Conservation (phyloP, 2,797 vertebrate genomes). For the Acanthurus tractus region DNA sequence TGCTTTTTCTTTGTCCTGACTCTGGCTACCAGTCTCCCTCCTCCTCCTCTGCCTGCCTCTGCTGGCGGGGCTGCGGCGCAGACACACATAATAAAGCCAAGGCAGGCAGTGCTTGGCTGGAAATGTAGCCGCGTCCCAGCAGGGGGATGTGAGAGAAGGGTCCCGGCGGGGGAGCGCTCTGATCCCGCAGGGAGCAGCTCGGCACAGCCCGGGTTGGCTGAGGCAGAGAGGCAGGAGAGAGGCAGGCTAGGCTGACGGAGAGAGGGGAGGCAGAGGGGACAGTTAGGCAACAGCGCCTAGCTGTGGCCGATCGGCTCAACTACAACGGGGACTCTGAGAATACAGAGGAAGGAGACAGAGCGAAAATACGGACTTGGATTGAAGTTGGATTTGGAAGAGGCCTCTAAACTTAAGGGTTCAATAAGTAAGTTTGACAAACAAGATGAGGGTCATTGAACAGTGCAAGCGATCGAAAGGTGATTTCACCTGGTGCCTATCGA, state of each 20-base stretch:
- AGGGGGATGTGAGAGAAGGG: constrained; percentile 99
- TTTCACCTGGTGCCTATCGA: not conserved
- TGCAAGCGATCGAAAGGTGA: not conserved
- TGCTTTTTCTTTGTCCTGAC: constrained; percentile 98
- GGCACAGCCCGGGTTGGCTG: constrained; percentile 96
- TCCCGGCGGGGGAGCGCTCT: constrained; percentile 99
- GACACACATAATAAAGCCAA: constrained; percentile 99
- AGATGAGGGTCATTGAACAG: not conserved
- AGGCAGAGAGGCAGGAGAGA: constrained; percentile 84
- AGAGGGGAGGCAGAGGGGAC: constrained; percentile 75
- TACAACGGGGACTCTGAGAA: constrained; percentile 62
- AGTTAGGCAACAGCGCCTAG: constrained; percentile 96
- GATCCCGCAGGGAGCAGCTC: constrained; percentile 99
- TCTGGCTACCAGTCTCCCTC: constrained; percentile 91
- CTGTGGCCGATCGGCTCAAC: constrained; percentile 89
- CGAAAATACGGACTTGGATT: constrained; percentile 69
- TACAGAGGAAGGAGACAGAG: constrained; percentile 30
- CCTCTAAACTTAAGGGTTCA: not conserved
- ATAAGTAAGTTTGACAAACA: not conserved
- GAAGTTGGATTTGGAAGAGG: constrained; percentile 39
- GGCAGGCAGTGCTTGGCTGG: constrained; percentile 94
- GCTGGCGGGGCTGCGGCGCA: constrained; percentile 98
- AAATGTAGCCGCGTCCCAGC: constrained; percentile 99
- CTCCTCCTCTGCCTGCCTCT: constrained; percentile 98
- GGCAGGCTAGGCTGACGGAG: constrained; percentile 76